Evolutionary conservation across 2,113 vertebrate species (phyloP).

Genomic region (Colaptes auratus): DNA sequence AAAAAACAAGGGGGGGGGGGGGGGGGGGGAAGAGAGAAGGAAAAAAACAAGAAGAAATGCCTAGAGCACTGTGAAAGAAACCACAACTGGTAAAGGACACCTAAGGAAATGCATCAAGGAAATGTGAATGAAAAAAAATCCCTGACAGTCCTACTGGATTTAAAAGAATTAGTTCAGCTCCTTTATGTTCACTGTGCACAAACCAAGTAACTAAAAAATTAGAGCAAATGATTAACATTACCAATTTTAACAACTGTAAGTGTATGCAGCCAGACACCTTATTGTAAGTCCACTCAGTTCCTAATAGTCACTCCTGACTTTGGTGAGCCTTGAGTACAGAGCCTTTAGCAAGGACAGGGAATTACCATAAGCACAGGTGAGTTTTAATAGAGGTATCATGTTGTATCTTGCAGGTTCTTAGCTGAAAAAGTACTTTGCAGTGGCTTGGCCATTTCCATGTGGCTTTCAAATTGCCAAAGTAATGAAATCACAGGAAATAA

Average conservation of each 20-base stretch:
- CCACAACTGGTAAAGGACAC: neutral
- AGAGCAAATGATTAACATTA: neutral
- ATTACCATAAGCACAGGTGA: neutral
- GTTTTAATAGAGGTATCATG: neutral
- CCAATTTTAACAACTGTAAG: neutral
- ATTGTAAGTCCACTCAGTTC: neutral
- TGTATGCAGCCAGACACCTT: neutral
- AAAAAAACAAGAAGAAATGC: neutral
- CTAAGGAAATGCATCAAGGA: neutral
- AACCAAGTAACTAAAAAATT: neutral
- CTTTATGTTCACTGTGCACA: neutral
- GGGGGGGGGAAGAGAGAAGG: too few species aligned
- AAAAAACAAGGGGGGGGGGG: too few species aligned
- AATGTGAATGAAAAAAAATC: neutral
- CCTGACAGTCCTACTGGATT: neutral
- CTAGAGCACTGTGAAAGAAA: constrained; percentile 7
- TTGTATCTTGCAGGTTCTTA: neutral
- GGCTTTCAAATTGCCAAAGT: constrained; percentile 30
- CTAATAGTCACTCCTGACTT: neutral
- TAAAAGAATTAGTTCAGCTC: neutral
- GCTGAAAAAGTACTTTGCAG: constrained; percentile 32
- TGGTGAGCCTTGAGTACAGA: neutral
- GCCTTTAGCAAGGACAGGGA: neutral
- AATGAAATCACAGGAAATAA: constrained; percentile 57
- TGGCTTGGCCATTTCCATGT: constrained; percentile 20